These are phyloP conservation scores for Plutella xylostella DNA, from an alignment of 2,888 invertebrate genomes.

Conservation along the genomic window DNA sequence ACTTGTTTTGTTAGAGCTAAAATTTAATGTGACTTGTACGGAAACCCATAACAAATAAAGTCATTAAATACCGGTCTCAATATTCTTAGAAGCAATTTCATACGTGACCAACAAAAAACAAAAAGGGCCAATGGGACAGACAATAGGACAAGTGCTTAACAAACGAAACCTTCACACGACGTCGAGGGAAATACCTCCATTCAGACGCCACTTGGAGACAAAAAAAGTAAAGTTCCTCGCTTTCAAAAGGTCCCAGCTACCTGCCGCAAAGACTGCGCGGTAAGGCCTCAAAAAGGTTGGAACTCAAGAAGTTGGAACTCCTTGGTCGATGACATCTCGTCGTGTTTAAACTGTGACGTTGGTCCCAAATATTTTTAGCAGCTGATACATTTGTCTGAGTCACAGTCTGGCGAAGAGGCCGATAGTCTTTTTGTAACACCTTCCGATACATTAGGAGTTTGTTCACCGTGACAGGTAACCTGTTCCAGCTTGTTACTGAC, in stretches of 20 bases:
- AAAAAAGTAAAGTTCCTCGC: slow-evolving; percentile 40
- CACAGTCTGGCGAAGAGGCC: slow-evolving; percentile 20
- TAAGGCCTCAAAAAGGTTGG: slow-evolving; percentile 27
- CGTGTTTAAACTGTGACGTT: background rate
- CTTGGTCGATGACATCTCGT: slow-evolving; percentile 41
- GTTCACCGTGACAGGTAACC: too few species aligned
- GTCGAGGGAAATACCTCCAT: slow-evolving; percentile 26
- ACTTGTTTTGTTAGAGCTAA: too few species aligned
- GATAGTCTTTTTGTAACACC: background rate
- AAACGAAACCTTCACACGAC: slow-evolving; percentile 28
- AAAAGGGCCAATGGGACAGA: slow-evolving; percentile 21
- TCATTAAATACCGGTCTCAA: background rate
- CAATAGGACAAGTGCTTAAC: slow-evolving; percentile 33
- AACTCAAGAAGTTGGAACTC: slow-evolving; percentile 21
- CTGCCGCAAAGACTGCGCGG: slow-evolving; percentile 37
- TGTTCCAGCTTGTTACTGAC: too few species aligned
- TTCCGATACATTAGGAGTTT: background rate
- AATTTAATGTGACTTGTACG: too few species aligned
- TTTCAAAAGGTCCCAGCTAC: slow-evolving; percentile 47
- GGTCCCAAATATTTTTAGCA: slow-evolving; percentile 26
- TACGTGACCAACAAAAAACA: slow-evolving; percentile 19
- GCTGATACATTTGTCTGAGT: slow-evolving; percentile 33
- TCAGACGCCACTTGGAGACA: slow-evolving; percentile 26
- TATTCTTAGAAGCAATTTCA: slow-evolving; percentile 15
- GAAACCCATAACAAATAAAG: too few species aligned